phyloP scores from a whole-genome alignment of 1,140 invertebrate genomes.

The Sesamia nonagrioides region DNA sequence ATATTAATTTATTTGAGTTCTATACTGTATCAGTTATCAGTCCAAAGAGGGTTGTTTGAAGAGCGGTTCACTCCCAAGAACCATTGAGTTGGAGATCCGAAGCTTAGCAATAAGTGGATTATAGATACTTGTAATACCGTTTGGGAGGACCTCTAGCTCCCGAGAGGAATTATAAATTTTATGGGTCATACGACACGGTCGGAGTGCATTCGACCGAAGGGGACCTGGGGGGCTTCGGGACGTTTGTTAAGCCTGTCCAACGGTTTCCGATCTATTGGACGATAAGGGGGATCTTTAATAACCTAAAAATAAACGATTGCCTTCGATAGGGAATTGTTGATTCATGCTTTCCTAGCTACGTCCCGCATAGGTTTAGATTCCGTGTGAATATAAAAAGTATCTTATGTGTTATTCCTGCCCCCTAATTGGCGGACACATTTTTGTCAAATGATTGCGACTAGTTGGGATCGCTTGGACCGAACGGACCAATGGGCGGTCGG shows the following conservation, averaged over 20 bases:
- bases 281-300: neutral
- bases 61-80: neutral
- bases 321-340: too few species aligned
- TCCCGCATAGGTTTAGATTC: too few species aligned
- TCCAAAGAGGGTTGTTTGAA: neutral
- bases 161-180: conserved; percentile 24
- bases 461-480: too few species aligned
- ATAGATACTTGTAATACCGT: neutral
- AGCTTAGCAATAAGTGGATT: conserved; percentile 12
- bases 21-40: too few species aligned
- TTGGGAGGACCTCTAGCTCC: neutral
- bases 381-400: too few species aligned
- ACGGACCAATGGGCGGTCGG: too few species aligned
- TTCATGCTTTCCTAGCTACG: too few species aligned
- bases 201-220: conserved; percentile 28
- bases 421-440: too few species aligned
- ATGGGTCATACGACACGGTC: neutral
- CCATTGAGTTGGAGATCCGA: neutral
- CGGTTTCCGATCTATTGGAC: neutral
- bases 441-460: too few species aligned
- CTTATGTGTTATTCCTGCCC: too few species aligned
- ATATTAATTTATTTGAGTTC: too few species aligned
- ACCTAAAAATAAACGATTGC: too few species aligned
- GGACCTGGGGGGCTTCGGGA: neutral
- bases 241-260: neutral